phyloP scores from a whole-genome alignment of 2,888 invertebrate genomes.

The Alsophila aescularia region DNA sequence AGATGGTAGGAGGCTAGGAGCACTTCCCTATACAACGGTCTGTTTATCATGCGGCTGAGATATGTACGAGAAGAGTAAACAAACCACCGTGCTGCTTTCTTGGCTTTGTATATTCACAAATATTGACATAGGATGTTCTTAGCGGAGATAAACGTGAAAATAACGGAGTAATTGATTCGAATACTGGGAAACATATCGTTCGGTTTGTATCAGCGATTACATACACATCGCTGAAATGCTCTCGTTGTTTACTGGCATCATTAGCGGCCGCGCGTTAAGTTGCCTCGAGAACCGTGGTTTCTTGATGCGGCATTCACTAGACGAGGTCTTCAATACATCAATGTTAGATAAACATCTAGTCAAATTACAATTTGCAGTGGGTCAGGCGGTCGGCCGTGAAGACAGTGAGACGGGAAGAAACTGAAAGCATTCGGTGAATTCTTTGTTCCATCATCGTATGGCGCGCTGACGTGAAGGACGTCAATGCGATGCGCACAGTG shows the following conservation, averaged over 20 bases:
- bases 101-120: conserved; percentile 61
- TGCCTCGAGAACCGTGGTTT: conserved; percentile 33
- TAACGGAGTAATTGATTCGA: conserved; percentile 68
- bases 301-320: conserved; percentile 57
- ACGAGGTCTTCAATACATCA: conserved; percentile 61
- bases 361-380: conserved; percentile 62
- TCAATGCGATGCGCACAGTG: conserved; percentile 31
- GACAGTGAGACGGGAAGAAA: conserved; percentile 9
- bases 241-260: conserved; percentile 62
- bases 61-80: conserved; percentile 43
- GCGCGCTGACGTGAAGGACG: conserved; percentile 34
- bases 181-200: conserved; percentile 55
- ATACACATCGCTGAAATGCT: conserved; percentile 64
- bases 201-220: conserved; percentile 72
- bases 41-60: conserved; percentile 46
- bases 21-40: conserved; percentile 28
- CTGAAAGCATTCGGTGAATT: conserved; percentile 13
- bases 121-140: conserved; percentile 74
- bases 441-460: conserved; percentile 22
- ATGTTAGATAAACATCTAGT: conserved; percentile 68
- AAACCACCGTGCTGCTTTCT: conserved; percentile 53
- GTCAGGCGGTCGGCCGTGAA: conserved; percentile 51
- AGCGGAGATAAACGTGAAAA: conserved; percentile 63
- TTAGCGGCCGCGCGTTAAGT: conserved; percentile 55
- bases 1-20: not conserved